These are phyloP conservation scores for Cryptotis parvus DNA, from an alignment of 2,113 vertebrate species.

Conservation along the genomic window DNA sequence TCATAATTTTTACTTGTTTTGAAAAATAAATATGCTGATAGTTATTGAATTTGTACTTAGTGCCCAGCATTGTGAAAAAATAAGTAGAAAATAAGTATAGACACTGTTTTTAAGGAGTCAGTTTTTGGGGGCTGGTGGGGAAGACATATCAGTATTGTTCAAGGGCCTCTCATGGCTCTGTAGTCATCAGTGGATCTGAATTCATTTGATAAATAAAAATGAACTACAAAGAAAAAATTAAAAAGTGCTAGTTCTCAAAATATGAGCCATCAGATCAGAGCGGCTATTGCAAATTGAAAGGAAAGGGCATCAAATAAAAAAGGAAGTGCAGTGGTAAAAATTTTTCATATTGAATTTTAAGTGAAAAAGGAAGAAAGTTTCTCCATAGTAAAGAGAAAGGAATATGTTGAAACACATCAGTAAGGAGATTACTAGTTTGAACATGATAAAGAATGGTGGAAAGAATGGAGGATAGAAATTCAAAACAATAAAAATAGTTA, in stretches of 20 bases:
- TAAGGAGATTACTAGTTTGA: not conserved
- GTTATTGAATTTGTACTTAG: not conserved
- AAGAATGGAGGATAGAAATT: not conserved
- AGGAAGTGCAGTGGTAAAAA: not conserved
- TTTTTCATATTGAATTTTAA: not conserved
- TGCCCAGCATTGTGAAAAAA: not conserved
- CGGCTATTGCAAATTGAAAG: not conserved
- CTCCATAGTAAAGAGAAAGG: not conserved
- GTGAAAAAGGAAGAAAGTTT: conserved; percentile 9
- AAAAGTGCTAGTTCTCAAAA: not conserved
- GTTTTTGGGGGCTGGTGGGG: not conserved
- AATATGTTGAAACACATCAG: not conserved
- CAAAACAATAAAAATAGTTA: not conserved
- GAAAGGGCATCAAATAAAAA: not conserved
- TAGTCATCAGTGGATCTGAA: too few species aligned
- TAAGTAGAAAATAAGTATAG: not conserved
- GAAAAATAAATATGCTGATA: not conserved
- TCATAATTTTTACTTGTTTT: not conserved
- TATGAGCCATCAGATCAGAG: not conserved
- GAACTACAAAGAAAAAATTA: not conserved
- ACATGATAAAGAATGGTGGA: not conserved
- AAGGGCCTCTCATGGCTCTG: too few species aligned
- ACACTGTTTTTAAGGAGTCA: not conserved
- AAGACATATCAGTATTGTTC: too few species aligned
- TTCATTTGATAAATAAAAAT: conserved; percentile 5